These are phyloP conservation scores for Theonella swinhoei DNA, from an alignment of 37 sponge, comb jelly and placozoan species.

Conservation along the genomic window DNA sequence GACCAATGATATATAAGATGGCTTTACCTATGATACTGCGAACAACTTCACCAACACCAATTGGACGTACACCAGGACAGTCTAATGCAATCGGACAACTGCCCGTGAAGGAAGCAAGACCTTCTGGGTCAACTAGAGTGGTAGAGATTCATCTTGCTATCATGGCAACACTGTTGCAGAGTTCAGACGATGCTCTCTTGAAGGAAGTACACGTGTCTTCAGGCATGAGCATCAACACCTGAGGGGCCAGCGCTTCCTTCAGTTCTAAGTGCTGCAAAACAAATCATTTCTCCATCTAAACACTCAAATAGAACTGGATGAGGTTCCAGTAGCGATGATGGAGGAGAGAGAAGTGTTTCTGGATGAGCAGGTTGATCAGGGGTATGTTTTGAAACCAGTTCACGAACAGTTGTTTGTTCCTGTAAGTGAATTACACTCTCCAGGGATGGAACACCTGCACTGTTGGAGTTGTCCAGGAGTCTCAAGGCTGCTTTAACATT, in stretches of 20 bases:
- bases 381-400: too few relatives aligned
- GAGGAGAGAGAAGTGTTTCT: too few relatives aligned
- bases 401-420: too few relatives aligned
- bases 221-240: too few relatives aligned
- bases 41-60: constrained; percentile 21
- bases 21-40: constrained; percentile 28
- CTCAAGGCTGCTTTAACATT: too few relatives aligned
- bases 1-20: constrained; percentile 3
- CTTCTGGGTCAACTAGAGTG: constrained; percentile 21
- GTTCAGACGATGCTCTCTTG: too few relatives aligned
- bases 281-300: neutral
- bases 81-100: constrained; percentile 16
- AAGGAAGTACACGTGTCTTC: too few relatives aligned
- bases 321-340: too few relatives aligned
- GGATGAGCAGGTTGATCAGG: too few relatives aligned
- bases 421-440: too few relatives aligned
- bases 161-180: constrained; percentile 7
- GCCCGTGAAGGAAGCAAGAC: constrained; percentile 18
- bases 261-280: neutral
- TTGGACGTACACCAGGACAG: constrained; percentile 20
- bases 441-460: too few relatives aligned
- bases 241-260: constrained; percentile 27
- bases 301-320: neutral
- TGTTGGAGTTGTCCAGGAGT: too few relatives aligned
- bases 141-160: constrained; percentile 12